phyloP scores from a whole-genome alignment of 1,140 invertebrate species.

The Aphaenogaster ashmeadi region DNA sequence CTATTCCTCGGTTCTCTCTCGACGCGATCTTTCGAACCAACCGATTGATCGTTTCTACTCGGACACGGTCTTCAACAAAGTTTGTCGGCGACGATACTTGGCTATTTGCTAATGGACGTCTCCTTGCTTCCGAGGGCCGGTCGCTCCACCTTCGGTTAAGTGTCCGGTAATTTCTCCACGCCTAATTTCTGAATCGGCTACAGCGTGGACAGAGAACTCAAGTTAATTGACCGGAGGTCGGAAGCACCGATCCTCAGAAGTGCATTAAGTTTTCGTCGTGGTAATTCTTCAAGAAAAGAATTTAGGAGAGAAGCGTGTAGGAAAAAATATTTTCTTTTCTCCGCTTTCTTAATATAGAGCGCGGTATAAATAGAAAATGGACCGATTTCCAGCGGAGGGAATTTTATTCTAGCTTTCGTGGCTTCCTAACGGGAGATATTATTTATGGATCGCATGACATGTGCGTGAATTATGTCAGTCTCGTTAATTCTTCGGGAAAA shows the following conservation, averaged over 20 bases:
- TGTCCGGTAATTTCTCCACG: conserved; percentile 26
- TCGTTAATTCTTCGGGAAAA: conserved; percentile 10
- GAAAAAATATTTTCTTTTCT: conserved; percentile 42
- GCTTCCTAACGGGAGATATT: neutral
- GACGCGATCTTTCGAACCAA: conserved; percentile 23
- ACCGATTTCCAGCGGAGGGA: conserved; percentile 4
- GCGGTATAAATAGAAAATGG: conserved; percentile 34
- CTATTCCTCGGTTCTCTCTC: conserved; percentile 7
- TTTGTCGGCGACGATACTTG: conserved; percentile 48
- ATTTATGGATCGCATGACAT: conserved; percentile 17
- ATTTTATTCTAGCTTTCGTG: conserved; percentile 9
- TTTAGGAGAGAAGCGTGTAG: neutral
- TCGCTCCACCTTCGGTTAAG: conserved; percentile 27
- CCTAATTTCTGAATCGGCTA: neutral
- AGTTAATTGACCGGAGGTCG: conserved; percentile 11
- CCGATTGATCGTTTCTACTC: conserved; percentile 42
- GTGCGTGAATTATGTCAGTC: conserved; percentile 46
- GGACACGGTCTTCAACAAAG: conserved; percentile 16
- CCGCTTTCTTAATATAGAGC: conserved; percentile 3
- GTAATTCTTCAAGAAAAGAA: neutral
- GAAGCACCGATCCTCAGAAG: neutral
- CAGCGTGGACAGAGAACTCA: neutral
- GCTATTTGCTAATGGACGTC: conserved; percentile 60
- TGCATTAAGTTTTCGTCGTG: conserved; percentile 17
- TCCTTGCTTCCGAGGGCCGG: conserved; percentile 31